These are phyloP conservation scores for Anoplolepis gracilipes DNA, from an alignment of 1,140 invertebrate species.

Conservation along the genomic window DNA sequence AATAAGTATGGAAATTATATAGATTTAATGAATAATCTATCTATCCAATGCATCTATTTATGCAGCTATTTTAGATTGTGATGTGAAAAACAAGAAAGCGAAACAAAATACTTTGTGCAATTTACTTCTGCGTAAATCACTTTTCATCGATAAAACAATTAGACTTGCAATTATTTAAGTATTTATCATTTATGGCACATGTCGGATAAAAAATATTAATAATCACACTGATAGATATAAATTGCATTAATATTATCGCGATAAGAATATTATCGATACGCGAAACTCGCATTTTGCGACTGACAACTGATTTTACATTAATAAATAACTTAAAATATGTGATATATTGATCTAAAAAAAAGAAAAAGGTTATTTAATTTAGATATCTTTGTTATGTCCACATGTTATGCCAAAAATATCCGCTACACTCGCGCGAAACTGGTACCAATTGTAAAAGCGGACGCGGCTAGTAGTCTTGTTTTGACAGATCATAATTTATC, in stretches of 20 bases:
- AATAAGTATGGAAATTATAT: conserved; percentile 14
- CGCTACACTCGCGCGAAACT: conserved; percentile 61
- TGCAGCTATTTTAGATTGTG: not conserved
- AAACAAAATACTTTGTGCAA: not conserved
- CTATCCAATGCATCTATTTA: not conserved
- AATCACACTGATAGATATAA: not conserved
- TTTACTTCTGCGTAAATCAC: not conserved
- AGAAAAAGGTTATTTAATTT: conserved; percentile 22
- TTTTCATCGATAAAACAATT: not conserved
- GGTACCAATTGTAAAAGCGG: conserved; percentile 65
- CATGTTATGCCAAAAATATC: conserved; percentile 26
- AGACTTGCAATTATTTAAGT: not conserved
- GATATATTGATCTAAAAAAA: not conserved
- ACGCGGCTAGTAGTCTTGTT: conserved; percentile 79
- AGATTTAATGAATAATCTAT: not conserved
- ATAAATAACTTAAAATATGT: not conserved
- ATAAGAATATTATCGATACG: too few relatives aligned
- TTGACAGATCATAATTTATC: conserved; percentile 83
- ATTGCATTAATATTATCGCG: not conserved
- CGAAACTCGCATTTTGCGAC: not conserved
- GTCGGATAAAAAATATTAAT: conserved; percentile 1
- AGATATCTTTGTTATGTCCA: conserved; percentile 41
- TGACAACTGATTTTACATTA: not conserved
- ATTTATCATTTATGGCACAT: not conserved
- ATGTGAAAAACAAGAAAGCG: not conserved